Conservation (phyloP, 23 tunicate species). For the Halocynthia aurantium region DNA sequence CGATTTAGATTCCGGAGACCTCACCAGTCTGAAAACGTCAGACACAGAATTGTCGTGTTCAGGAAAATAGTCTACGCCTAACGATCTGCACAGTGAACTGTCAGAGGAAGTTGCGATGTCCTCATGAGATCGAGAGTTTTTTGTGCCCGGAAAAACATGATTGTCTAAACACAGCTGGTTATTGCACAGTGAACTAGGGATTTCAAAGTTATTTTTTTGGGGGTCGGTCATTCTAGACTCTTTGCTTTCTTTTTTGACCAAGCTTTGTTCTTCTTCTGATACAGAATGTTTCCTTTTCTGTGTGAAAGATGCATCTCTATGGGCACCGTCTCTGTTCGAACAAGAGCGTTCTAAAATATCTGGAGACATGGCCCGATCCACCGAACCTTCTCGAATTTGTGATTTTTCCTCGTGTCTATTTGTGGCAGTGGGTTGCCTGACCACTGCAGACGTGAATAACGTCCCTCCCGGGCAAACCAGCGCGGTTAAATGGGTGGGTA, state of each 20-base stretch:
- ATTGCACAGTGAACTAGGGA: no score
- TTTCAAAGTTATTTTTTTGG: no score
- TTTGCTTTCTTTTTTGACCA: neutral
- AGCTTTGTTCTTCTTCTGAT: conserved; percentile 1
- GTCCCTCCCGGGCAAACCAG: no score
- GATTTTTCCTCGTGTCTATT: neutral
- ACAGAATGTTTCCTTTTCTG: conserved; percentile 5
- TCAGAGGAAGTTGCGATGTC: neutral
- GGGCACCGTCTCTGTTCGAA: neutral
- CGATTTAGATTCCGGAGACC: neutral
- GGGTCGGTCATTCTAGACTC: neutral
- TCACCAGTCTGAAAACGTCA: neutral
- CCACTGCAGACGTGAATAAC: neutral
- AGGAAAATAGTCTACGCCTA: neutral
- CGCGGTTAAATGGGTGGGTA: neutral
- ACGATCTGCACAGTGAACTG: neutral
- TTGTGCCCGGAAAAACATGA: neutral
- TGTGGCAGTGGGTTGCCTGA: neutral
- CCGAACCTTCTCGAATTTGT: neutral
- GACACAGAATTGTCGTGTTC: neutral
- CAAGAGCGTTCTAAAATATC: neutral
- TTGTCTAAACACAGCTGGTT: no score
- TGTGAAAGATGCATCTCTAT: neutral
- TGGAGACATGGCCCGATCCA: neutral
- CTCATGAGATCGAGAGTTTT: neutral